Base-by-base conservation (phyloP, 2,888 invertebrate species). In the Phymatocera aterrima region DNA sequence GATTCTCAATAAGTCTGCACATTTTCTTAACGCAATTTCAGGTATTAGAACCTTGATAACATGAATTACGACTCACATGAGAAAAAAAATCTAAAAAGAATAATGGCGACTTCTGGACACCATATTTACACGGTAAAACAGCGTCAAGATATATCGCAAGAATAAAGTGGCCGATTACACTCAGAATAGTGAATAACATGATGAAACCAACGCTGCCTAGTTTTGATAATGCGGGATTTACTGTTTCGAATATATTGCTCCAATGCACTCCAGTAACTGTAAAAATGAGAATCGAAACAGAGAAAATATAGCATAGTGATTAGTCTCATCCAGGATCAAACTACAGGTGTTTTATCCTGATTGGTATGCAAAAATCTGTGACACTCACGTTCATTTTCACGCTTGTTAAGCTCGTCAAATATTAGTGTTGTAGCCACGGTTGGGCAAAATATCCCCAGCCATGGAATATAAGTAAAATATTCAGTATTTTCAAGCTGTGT, bases 81-180 rank as follows among this genome's bases (percentile, higher is more conserved):
- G 4, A 40, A 57, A 70, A 46, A 18, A 43, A 40, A 31, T 48
- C 72, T 21, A 90, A 82, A 78, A 87, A 90, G 87, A 97, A 98
- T 87, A 97, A 94, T 94, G 96, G 97, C 31, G 94, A 94, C 81
- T 94, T 93, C 0, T 96, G 95, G 0, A 97, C 94, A 2, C 98
- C 98, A 88, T 93, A 97, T 15, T 96, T 95, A 10, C 97, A 98
- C 0, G 98, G 98, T 81, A 94, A 92, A 8, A 98, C 93, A 82
- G 96, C 96, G 90, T 98, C 97, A 34, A 98, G 91, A 88, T 98
- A 98, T 83, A 97, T 91, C 0, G 98, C 95, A 43, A 97, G 89
- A 2, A 95, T 79, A 88, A 96, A 92, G 86, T 97, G 97, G 0
- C 97, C 68, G 0, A 95, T 77, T 8, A 93, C 91, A 87, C 96